These are phyloP conservation scores for Halcyon leucocephala DNA, from an alignment of 2,797 vertebrate genomes.

Conservation along the genomic window DNA sequence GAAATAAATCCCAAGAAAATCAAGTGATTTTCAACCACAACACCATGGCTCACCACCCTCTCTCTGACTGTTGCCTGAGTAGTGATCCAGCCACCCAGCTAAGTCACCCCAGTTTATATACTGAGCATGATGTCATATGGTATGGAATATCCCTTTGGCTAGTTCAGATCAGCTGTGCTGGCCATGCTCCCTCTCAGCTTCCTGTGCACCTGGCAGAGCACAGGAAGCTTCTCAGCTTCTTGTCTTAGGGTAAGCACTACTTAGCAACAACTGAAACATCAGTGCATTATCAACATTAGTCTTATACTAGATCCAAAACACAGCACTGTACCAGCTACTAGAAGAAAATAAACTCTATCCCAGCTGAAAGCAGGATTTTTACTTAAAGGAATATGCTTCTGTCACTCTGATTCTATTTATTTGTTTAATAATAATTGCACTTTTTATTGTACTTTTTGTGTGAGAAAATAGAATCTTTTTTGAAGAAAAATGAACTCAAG, in stretches of 20 bases:
- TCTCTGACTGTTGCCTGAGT: not conserved
- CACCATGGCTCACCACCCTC: not conserved
- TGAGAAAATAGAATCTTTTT: conserved; percentile 39
- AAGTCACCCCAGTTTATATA: not conserved
- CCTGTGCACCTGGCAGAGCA: not conserved
- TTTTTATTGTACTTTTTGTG: conserved; percentile 4
- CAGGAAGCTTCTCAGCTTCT: no score
- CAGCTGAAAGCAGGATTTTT: not conserved
- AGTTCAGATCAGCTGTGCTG: not conserved
- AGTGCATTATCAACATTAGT: not conserved
- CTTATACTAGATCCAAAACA: not conserved
- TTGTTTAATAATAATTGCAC: conserved; percentile 28
- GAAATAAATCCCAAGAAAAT: not conserved
- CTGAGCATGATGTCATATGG: not conserved
- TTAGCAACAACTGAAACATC: not conserved
- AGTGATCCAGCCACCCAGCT: not conserved
- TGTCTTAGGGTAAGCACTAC: not conserved
- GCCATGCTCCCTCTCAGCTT: not conserved
- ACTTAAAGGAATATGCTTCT: not conserved
- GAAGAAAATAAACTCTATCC: not conserved
- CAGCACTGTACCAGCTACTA: no score
- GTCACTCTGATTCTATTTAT: conserved; percentile 8
- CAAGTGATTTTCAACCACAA: not conserved
- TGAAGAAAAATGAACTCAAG: not conserved
- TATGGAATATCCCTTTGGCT: not conserved